Evolutionary conservation across 2,888 invertebrate genomes (phyloP).

Genomic region (Tinea trinotella): DNA sequence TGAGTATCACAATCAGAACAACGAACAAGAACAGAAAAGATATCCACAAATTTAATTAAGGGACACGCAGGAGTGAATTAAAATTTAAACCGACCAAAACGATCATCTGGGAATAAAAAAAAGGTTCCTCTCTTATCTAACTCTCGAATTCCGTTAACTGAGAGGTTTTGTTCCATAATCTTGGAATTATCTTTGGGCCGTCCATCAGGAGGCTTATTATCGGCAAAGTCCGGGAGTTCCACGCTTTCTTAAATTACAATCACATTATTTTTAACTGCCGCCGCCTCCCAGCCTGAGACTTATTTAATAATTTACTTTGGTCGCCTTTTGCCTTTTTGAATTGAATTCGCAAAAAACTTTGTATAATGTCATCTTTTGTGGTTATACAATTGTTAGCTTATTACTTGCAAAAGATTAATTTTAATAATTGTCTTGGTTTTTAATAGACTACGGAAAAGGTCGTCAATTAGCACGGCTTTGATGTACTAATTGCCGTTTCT

Average conservation of each 20-base stretch:
- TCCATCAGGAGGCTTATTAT: conserved; percentile 7
- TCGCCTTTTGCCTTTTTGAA: background rate
- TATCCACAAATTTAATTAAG: background rate
- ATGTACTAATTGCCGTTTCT: too few species aligned
- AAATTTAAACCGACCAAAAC: conserved; percentile 9
- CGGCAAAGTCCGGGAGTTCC: background rate
- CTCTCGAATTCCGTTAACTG: conserved; percentile 4
- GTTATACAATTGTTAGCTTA: too few species aligned
- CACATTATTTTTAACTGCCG: conserved; percentile 5
- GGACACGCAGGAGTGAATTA: background rate
- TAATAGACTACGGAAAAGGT: too few species aligned
- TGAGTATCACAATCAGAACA: background rate
- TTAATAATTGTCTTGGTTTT: too few species aligned
- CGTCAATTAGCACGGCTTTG: too few species aligned
- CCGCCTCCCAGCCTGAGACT: background rate
- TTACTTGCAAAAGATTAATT: too few species aligned
- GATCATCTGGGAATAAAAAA: conserved; percentile 8
- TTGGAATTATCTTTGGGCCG: conserved; percentile 3
- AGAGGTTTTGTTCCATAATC: conserved; percentile 7
- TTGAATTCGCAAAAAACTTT: background rate
- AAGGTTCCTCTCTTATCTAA: background rate
- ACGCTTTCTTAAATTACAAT: background rate
- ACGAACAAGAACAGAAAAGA: background rate
- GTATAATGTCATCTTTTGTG: background rate
- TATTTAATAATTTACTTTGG: conserved; percentile 7